phyloP scores from a whole-genome alignment of 2,113 vertebrate species.

The Paraplagusia blochii region DNA sequence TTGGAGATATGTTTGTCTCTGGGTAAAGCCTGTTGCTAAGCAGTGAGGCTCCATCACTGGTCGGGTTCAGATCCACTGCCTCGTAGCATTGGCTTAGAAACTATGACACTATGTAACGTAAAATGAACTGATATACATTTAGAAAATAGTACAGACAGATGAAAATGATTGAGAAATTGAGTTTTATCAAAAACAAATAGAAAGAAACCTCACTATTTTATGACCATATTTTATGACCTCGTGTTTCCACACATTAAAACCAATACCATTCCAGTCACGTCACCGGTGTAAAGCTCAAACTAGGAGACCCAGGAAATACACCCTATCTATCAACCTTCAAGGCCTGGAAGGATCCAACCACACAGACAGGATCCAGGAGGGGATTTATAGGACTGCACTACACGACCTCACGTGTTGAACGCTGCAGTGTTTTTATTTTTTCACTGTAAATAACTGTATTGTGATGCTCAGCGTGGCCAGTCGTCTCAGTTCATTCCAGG shows the following conservation, averaged over 20 bases:
- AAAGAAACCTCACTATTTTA: too few species aligned
- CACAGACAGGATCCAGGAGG: neutral
- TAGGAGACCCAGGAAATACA: too few species aligned
- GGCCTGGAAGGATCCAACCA: too few species aligned
- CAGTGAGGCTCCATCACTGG: slow-evolving; percentile 2
- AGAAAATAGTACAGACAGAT: too few species aligned
- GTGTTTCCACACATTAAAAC: too few species aligned
- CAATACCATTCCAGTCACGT: too few species aligned
- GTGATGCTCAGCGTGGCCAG: neutral
- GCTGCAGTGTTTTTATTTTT: too few species aligned
- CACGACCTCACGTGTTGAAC: slow-evolving; percentile 8
- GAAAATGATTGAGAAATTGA: too few species aligned
- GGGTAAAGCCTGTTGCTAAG: slow-evolving; percentile 22
- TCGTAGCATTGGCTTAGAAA: slow-evolving; percentile 1
- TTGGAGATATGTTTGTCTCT: slow-evolving; percentile 19
- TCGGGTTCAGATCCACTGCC: slow-evolving; percentile 3
- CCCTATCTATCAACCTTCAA: too few species aligned
- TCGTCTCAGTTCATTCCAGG: neutral
- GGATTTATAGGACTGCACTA: slow-evolving; percentile 8
- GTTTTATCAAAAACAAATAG: too few species aligned
- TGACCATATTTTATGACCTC: too few species aligned
- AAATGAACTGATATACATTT: slow-evolving; percentile 9
- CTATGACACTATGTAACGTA: slow-evolving; percentile 1
- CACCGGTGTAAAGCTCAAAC: too few species aligned
- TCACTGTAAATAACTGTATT: neutral